Evolutionary conservation across 2,113 vertebrate genomes (phyloP).

Genomic region (Thalassoma bifasciatum): DNA sequence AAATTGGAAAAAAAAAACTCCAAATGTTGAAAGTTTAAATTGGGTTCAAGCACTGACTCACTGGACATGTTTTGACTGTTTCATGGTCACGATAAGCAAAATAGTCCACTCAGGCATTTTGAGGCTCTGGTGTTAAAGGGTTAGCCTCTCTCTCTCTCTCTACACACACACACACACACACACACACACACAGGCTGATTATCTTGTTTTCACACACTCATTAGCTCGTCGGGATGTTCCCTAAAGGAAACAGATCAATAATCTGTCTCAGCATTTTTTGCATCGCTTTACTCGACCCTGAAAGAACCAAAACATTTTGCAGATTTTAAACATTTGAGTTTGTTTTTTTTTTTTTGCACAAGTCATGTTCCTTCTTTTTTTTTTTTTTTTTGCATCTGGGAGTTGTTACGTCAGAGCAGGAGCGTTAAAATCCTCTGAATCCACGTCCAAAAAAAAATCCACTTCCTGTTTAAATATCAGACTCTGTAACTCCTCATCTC

Average conservation of each 20-base stretch:
- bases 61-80: too few species aligned
- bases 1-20: too few species aligned
- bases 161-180: conserved; percentile 9
- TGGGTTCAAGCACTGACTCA: too few species aligned
- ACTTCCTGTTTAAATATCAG: not conserved
- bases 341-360: conserved; percentile 50
- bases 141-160: too few species aligned
- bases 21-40: too few species aligned
- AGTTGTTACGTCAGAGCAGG: conserved; percentile 26
- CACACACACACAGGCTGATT: not conserved
- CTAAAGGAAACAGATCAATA: conserved; percentile 3
- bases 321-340: conserved; percentile 3
- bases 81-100: too few species aligned
- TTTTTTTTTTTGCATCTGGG: conserved; percentile 59
- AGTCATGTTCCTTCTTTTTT: conserved; percentile 41
- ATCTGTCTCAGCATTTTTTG: conserved; percentile 48
- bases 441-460: not conserved
- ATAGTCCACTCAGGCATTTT: too few species aligned
- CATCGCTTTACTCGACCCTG: conserved; percentile 40
- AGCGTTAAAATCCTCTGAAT: conserved; percentile 11
- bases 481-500: not conserved
- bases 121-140: too few species aligned
- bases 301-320: conserved; percentile 27
- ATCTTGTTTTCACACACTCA: not conserved
- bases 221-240: conserved; percentile 10